Percentiles rank a stretch among this genome's conserved stretches.
Evolutionary conservation across 2,888 invertebrate genomes (phyloP).

Genomic region (Syritta pipiens): DNA sequence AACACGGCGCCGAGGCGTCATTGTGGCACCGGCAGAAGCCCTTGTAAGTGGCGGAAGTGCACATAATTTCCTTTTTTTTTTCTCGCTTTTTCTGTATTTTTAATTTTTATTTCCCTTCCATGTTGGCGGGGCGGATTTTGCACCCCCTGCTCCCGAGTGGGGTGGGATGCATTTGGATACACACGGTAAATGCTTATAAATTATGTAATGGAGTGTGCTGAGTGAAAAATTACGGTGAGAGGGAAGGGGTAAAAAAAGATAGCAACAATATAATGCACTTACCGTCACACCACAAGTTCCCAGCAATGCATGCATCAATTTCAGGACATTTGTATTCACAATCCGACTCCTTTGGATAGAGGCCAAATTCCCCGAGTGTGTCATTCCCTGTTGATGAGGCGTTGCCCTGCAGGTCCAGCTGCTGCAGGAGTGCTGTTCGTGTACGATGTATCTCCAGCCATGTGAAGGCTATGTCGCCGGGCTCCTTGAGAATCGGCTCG

Average conservation of each 20-base stretch:
- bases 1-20: no score
- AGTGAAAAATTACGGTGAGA: constrained; percentile 31
- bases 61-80: background rate
- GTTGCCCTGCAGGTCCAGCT: constrained; percentile 80
- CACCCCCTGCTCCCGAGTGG: no score
- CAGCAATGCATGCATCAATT: constrained; percentile 88
- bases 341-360: constrained; percentile 80
- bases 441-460: constrained; percentile 88
- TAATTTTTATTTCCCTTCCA: constrained; percentile 23
- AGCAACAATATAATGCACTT: constrained; percentile 74
- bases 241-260: background rate
- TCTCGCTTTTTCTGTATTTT: no score
- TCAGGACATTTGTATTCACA: constrained; percentile 85
- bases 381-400: constrained; percentile 76
- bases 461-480: constrained; percentile 87
- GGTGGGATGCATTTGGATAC: background rate
- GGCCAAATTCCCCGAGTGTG: constrained; percentile 78
- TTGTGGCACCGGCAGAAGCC: background rate
- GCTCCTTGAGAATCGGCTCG: constrained; percentile 86
- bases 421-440: constrained; percentile 82
- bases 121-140: background rate
- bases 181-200: constrained; percentile 32
- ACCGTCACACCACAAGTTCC: constrained; percentile 88
- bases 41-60: constrained; percentile 14
- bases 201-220: constrained; percentile 48